These are phyloP conservation scores for Callithrix jacchus DNA, from an alignment of 2,113 vertebrate species.

Conservation along the genomic window DNA sequence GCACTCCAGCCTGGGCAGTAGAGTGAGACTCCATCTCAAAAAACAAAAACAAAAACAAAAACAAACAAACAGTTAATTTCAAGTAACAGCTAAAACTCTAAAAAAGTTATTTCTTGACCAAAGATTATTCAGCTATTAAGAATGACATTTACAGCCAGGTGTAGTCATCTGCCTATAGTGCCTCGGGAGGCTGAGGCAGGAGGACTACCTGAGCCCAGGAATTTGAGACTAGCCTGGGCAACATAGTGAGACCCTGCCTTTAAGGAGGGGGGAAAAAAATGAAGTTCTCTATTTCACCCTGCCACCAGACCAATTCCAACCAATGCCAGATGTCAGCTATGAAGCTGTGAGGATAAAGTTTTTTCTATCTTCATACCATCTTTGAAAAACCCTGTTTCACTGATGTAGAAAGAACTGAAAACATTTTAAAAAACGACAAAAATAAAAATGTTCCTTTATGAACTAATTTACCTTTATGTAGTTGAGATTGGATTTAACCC, in stretches of 20 bases:
- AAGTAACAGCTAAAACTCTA: slow-evolving; percentile 9
- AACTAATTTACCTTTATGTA: slow-evolving; percentile 31
- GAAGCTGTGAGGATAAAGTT: neutral
- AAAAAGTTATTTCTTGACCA: slow-evolving; percentile 28
- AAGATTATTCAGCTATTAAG: slow-evolving; percentile 18
- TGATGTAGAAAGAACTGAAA: slow-evolving; percentile 4
- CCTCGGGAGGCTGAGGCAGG: neutral
- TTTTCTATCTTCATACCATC: slow-evolving; percentile 10
- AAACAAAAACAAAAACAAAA: too few relatives aligned
- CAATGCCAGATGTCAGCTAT: neutral
- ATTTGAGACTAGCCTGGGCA: neutral
- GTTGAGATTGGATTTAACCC: slow-evolving; percentile 35
- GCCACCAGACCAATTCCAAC: neutral
- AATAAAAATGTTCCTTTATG: slow-evolving; percentile 20
- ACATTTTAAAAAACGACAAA: neutral
- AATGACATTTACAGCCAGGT: neutral
- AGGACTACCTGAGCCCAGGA: neutral
- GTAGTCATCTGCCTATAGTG: neutral
- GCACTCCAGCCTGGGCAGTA: too few relatives aligned
- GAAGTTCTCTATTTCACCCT: slow-evolving; percentile 1
- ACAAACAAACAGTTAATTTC: neutral
- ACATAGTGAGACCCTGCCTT: neutral
- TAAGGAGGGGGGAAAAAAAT: neutral
- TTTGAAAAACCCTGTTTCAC: slow-evolving; percentile 62
- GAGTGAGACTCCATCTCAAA: too few relatives aligned